Evolutionary conservation across 2,113 vertebrate genomes (phyloP).

Genomic region (Lophius piscatorius): DNA sequence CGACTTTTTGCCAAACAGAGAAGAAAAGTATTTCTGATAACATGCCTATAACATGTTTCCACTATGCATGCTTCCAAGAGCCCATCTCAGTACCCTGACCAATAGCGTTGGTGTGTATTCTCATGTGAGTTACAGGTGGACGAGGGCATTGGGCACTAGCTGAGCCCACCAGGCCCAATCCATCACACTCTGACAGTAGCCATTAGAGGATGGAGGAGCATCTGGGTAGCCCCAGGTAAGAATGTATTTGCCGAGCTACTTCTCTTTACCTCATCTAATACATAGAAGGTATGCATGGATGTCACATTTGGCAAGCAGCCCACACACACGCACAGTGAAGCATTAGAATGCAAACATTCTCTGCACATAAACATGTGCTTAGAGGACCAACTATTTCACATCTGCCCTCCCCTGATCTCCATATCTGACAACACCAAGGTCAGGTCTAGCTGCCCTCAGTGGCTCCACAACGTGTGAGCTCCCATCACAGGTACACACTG

Average conservation of each 20-base stretch:
- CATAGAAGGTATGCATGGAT: slow-evolving; percentile 58
- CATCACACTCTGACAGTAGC: slow-evolving; percentile 75
- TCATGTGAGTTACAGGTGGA: slow-evolving; percentile 58
- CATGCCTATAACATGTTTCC: slow-evolving; percentile 10
- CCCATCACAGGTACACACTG: slow-evolving; percentile 29
- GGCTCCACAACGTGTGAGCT: slow-evolving; percentile 39
- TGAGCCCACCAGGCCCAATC: slow-evolving; percentile 72
- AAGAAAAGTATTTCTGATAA: too few relatives aligned
- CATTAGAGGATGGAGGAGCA: slow-evolving; percentile 73
- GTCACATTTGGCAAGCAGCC: slow-evolving; percentile 48
- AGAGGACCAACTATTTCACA: background rate
- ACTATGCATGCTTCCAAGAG: background rate
- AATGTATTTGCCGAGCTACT: slow-evolving; percentile 19
- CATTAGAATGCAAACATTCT: slow-evolving; percentile 1
- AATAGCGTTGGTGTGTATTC: slow-evolving; percentile 41
- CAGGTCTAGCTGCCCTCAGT: slow-evolving; percentile 2
- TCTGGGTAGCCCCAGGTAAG: slow-evolving; percentile 71
- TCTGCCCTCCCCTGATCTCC: background rate
- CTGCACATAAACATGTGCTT: slow-evolving; percentile 9
- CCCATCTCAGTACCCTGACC: slow-evolving; percentile 19
- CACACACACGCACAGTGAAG: background rate
- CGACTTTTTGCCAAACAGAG: too few relatives aligned
- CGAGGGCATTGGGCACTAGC: slow-evolving; percentile 52
- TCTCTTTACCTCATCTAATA: slow-evolving; percentile 50
- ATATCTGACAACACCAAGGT: slow-evolving; percentile 31